Conservation (phyloP, 2,888 invertebrate genomes). For the Drosophila tanythrix region DNA sequence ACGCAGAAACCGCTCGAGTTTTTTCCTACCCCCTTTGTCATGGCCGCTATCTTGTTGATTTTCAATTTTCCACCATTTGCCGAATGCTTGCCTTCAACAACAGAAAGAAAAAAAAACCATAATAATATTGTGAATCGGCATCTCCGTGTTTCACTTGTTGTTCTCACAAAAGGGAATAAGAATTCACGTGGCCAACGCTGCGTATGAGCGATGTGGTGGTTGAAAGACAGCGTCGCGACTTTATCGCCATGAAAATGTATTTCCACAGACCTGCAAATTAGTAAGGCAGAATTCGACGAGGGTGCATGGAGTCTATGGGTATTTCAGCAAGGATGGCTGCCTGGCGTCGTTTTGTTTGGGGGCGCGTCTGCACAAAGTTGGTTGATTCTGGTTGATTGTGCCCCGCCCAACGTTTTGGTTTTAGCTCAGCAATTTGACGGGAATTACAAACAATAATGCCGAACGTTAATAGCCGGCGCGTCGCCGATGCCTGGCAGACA, state of each 20-base stretch:
- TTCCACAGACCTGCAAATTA: slow-evolving; percentile 43
- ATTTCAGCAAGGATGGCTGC: slow-evolving; percentile 28
- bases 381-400: slow-evolving; percentile 36
- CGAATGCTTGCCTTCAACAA: slow-evolving; percentile 40
- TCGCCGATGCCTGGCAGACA: slow-evolving; percentile 50
- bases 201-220: slow-evolving; percentile 56
- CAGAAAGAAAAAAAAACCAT: slow-evolving; percentile 9
- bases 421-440: slow-evolving; percentile 30
- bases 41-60: slow-evolving; percentile 54
- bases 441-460: slow-evolving; percentile 67
- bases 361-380: slow-evolving; percentile 42
- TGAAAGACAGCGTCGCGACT: slow-evolving; percentile 10
- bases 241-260: slow-evolving; percentile 34
- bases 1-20: slow-evolving; percentile 45
- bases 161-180: slow-evolving; percentile 17
- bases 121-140: slow-evolving; percentile 17
- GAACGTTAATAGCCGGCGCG: slow-evolving; percentile 61
- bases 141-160: slow-evolving; percentile 24
- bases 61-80: slow-evolving; percentile 64
- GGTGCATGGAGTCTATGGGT: slow-evolving; percentile 16
- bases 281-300: slow-evolving; percentile 12
- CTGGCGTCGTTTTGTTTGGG: slow-evolving; percentile 30
- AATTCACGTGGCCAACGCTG: slow-evolving; percentile 39
- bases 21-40: slow-evolving; percentile 7
- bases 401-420: slow-evolving; percentile 20